Percentiles rank a stretch among this genome's conserved stretches.
Evolutionary conservation across 1,140 invertebrate species (phyloP).

Genomic region (Scaptomyza pallida): DNA sequence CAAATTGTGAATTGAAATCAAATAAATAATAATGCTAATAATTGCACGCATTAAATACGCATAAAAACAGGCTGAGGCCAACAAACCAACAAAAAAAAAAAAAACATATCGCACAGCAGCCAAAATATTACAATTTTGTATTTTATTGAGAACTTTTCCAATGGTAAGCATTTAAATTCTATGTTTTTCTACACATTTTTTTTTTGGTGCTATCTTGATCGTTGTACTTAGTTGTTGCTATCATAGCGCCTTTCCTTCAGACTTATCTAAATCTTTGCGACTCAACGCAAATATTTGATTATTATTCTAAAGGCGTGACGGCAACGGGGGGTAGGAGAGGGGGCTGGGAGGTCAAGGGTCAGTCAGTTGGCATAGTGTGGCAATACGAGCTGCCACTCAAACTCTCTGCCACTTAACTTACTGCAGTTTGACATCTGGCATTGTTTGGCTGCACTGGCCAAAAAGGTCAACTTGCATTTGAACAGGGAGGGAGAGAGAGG

Average conservation of each 20-base stretch:
- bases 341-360: too few species aligned
- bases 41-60: conserved; percentile 40
- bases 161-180: conserved; percentile 32
- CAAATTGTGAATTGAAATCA: neutral
- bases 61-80: conserved; percentile 36
- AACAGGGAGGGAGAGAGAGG: too few species aligned
- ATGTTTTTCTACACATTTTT: too few species aligned
- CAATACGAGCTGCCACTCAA: neutral
- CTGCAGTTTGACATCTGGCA: conserved; percentile 6
- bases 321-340: too few species aligned
- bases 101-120: conserved; percentile 34
- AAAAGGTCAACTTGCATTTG: conserved; percentile 44
- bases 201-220: too few species aligned
- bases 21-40: conserved; percentile 30
- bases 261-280: conserved; percentile 12
- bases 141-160: conserved; percentile 7
- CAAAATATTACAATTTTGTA: neutral
- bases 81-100: conserved; percentile 19
- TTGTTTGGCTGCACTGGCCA: conserved; percentile 20
- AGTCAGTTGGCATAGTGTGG: conserved; percentile 8
- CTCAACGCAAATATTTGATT: conserved; percentile 1
- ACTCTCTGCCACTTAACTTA: neutral
- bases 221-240: too few species aligned
- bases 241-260: neutral
- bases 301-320: neutral